Evolutionary conservation across 2,113 vertebrate genomes (phyloP), one percentile per base, ranked within the genome.

Genomic region (Xyrauchen texanus): DNA sequence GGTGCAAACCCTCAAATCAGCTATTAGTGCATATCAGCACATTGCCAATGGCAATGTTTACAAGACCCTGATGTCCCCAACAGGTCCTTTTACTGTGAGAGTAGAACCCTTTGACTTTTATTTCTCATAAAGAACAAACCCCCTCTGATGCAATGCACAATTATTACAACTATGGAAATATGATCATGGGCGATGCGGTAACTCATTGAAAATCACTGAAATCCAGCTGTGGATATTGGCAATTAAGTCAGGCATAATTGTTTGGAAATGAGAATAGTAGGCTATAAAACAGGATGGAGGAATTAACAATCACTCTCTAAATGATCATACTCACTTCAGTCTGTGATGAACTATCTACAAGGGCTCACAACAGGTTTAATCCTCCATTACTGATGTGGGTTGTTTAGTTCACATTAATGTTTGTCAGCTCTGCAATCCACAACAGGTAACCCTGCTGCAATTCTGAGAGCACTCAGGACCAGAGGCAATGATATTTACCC

Each of bases 51-150:
- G 81, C 81, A 46, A 76, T 67, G 76, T 89, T 91, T 91, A 91
- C 88, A 89, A 87, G 86, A 83, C 83, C 78, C 81, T 90, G 89
- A 89, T 88, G 88, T 89, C 88, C 91, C 90, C 89, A 82, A 83
- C 85, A 90, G 89, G 87, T 88, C 68, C 68, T 77, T 34, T 34
- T 89, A 89, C 88, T 85, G 84, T 81, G 21, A 83, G 84, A 82
- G 85, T 85, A 86, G 83, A 88, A 86, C 85, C 82, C 81, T 82
- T 86, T 85, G 79, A 82, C 81, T 88, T 87, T 87, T 77, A 70
- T 80, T 87, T 78, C 88, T 89, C 88, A 78, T 77, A 77, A 84
- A 83, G 83, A 80, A 80, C 66, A 87, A 82, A 70, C 68, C 82
- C 63, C 71, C 81, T 81, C 86, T 87, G 89, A 89, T 88, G 86